Evolutionary conservation across 2,888 invertebrate genomes (phyloP).

Genomic region (Rotaria magnacalcarata): DNA sequence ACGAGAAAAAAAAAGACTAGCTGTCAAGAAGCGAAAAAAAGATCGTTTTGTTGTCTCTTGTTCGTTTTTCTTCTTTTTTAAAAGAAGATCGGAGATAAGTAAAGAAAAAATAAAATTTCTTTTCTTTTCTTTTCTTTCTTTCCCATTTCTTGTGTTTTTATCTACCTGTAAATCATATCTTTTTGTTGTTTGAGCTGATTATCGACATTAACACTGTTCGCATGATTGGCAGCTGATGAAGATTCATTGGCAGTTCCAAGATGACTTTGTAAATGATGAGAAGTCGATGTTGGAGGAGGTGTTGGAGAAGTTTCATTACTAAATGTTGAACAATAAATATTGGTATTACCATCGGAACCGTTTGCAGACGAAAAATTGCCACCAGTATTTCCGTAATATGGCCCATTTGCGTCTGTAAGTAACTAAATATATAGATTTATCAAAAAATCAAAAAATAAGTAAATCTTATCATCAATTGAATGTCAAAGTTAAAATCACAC

Average conservation of each 20-base stretch:
- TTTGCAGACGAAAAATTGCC: neutral
- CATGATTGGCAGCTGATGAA: neutral
- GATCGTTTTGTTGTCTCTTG: neutral
- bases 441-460: constrained; percentile 5
- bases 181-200: constrained; percentile 19
- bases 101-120: no score
- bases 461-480: neutral
- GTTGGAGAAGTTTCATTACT: neutral
- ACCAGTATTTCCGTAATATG: neutral
- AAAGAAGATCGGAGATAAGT: no score
- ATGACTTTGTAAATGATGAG: neutral
- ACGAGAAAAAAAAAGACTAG: neutral
- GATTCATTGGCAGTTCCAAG: neutral
- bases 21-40: neutral
- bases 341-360: neutral
- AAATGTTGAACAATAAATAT: neutral
- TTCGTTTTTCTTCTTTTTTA: no score
- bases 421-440: constrained; percentile 30
- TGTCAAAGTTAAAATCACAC: constrained; percentile 2
- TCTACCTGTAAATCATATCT: constrained; percentile 36
- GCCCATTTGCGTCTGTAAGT: neutral
- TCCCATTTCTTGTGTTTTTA: neutral
- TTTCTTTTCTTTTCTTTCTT: neutral
- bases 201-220: neutral
- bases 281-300: neutral